Evolutionary conservation across 2,797 vertebrate genomes (phyloP).

Genomic region (Tiaroga cobitis): DNA sequence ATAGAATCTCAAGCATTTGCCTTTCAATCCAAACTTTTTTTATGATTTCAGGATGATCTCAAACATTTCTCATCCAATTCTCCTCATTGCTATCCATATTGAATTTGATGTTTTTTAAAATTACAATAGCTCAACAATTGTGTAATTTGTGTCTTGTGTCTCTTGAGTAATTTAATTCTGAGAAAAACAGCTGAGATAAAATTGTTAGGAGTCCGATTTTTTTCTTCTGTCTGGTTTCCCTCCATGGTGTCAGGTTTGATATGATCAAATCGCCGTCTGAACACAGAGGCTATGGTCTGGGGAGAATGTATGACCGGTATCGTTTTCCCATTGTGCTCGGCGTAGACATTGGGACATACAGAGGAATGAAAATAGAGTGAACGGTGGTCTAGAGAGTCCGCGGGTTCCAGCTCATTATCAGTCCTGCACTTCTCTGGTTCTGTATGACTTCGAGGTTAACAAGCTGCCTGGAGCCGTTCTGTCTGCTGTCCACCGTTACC

Average conservation of each 20-base stretch:
- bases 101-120: neutral
- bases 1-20: neutral
- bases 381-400: slow-evolving; percentile 17
- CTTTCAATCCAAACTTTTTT: too few relatives aligned
- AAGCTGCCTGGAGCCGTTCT: slow-evolving; percentile 60
- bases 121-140: neutral
- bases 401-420: slow-evolving; percentile 57
- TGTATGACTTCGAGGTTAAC: slow-evolving; percentile 61
- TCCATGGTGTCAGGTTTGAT: slow-evolving; percentile 9
- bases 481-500: slow-evolving; percentile 60
- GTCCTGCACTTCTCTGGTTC: slow-evolving; percentile 51
- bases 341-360: slow-evolving; percentile 3
- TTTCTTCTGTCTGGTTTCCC: neutral
- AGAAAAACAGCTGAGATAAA: neutral
- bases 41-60: neutral
- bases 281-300: slow-evolving; percentile 20
- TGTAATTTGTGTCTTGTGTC: neutral
- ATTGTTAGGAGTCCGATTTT: neutral
- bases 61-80: neutral
- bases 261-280: slow-evolving; percentile 15
- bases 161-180: neutral
- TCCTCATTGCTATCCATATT: neutral
- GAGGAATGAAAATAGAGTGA: slow-evolving; percentile 32
- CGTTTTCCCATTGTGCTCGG: slow-evolving; percentile 18
- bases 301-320: slow-evolving; percentile 15